These are phyloP conservation scores for Dasysyrphus albostriatus DNA, from an alignment of 2,888 invertebrate species.

Conservation along the genomic window DNA sequence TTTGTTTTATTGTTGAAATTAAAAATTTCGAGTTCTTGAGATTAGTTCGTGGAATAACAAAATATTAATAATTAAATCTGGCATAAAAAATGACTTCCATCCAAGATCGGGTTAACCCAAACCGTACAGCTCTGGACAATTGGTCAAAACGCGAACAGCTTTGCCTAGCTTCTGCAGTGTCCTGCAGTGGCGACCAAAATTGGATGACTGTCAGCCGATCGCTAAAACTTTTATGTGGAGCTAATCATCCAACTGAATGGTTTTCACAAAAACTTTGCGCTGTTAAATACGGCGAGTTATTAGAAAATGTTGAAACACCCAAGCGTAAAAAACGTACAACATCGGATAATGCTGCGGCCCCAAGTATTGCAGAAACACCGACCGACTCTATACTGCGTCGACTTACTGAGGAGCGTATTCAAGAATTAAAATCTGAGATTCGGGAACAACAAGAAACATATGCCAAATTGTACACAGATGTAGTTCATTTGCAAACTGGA, in stretches of 20 bases:
- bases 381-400: slow-evolving; percentile 91
- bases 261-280: slow-evolving; percentile 96
- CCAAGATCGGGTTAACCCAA: slow-evolving; percentile 84
- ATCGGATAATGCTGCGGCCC: slow-evolving; percentile 77
- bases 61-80: neutral
- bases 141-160: slow-evolving; percentile 95
- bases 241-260: slow-evolving; percentile 89
- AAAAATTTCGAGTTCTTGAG: too few relatives aligned
- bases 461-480: slow-evolving; percentile 87
- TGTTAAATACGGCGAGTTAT: slow-evolving; percentile 92
- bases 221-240: slow-evolving; percentile 89
- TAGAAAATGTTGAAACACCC: slow-evolving; percentile 93
- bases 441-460: slow-evolving; percentile 90
- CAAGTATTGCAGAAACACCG: slow-evolving; percentile 87
- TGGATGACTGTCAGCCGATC: slow-evolving; percentile 95
- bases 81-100: slow-evolving; percentile 77
- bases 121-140: slow-evolving; percentile 90
- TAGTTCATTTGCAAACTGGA: slow-evolving; percentile 84
- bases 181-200: slow-evolving; percentile 94
- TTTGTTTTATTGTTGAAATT: too few relatives aligned
- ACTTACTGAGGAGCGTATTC: slow-evolving; percentile 90
- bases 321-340: slow-evolving; percentile 90
- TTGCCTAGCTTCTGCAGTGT: slow-evolving; percentile 93
- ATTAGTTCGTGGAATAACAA: neutral
- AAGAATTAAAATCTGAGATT: slow-evolving; percentile 90